Evolutionary conservation across 2,888 invertebrate genomes (phyloP).

Genomic region (Ormyrus thymus): DNA sequence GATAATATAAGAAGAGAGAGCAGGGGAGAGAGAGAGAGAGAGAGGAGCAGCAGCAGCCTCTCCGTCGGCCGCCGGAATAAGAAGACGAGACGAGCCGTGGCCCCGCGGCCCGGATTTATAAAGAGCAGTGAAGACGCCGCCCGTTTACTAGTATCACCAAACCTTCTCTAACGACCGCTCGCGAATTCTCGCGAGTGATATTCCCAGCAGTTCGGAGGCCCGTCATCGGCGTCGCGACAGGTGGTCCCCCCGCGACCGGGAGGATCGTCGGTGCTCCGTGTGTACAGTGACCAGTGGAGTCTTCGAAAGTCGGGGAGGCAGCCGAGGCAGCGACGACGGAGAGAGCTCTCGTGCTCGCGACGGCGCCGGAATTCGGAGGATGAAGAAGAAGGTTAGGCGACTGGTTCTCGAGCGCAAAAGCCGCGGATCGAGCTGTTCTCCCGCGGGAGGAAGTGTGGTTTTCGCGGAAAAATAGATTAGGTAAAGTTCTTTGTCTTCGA

Average conservation of each 20-base stretch:
- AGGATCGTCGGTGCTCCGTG: neutral
- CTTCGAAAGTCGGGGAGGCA: too few species aligned
- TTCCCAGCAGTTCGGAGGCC: neutral
- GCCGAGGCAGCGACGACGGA: too few species aligned
- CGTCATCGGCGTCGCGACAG: neutral
- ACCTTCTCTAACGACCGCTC: neutral
- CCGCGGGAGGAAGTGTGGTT: too few species aligned
- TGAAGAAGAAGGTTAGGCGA: too few species aligned
- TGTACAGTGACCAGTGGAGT: neutral
- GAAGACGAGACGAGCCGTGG: conserved; percentile 18
- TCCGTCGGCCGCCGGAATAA: conserved; percentile 21
- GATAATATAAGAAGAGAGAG: conserved; percentile 50
- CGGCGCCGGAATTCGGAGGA: too few species aligned
- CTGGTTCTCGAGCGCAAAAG: too few species aligned
- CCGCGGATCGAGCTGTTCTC: too few species aligned
- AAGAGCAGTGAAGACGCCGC: conserved; percentile 8
- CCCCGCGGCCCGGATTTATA: conserved; percentile 23
- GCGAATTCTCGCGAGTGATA: neutral
- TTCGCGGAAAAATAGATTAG: too few species aligned
- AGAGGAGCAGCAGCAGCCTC: neutral
- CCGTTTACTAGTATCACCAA: neutral
- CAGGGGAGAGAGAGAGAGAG: too few species aligned
- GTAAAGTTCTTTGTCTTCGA: too few species aligned
- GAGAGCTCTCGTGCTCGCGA: too few species aligned
- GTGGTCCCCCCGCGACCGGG: neutral